Evolutionary conservation across 2,797 vertebrate genomes (phyloP), one percentile per base, ranked within the genome.

Genomic region (Acrossocheilus wenchowensis): DNA sequence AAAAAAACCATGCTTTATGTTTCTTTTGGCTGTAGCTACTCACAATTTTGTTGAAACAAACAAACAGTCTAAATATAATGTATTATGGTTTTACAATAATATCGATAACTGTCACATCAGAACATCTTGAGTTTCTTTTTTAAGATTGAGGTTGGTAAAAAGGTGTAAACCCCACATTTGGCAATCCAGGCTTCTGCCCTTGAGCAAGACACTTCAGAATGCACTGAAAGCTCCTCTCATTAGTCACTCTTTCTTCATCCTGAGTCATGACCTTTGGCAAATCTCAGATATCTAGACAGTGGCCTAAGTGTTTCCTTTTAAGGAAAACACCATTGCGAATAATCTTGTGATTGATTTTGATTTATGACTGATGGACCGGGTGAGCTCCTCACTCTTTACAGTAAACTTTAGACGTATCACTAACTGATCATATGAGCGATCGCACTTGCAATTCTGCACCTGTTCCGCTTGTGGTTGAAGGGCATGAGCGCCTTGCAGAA

Each of bases 351-450:
- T 7, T 10, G 64, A 57, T n/a, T 79, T 71, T 71, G 66, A 85
- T 79, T 71, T 69, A 71, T 54, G 36, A 26, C 36, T n/a, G 50
- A 71, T 78, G 34, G 34, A 43, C 83, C n/a, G n/a, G 17, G 30
- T 21, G n/a, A 60, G 50, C 21, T 14, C 21, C 48, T 72, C 75
- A 79, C 23, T 19, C 62, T 30, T 78, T 57, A 85, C 36, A 57
- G 39, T 48, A 72, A 80, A 85, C 84, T 57, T 85, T 10, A 77
- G 71, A 60, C 64, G 82, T 78, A 72, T 85, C 48, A 30, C 36
- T 54, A 52, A 72, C 50, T n/a, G 64, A n/a, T 74, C 26, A 1
- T 74, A 66, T 84, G 43, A 71, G 75, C 36, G 19, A 79, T 79
- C 66, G 2, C 50, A 23, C 66, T 57, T 60, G 62, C 48, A 71